phyloP scores from a whole-genome alignment of 2,113 vertebrate genomes.

The Chionodraco myersi region DNA sequence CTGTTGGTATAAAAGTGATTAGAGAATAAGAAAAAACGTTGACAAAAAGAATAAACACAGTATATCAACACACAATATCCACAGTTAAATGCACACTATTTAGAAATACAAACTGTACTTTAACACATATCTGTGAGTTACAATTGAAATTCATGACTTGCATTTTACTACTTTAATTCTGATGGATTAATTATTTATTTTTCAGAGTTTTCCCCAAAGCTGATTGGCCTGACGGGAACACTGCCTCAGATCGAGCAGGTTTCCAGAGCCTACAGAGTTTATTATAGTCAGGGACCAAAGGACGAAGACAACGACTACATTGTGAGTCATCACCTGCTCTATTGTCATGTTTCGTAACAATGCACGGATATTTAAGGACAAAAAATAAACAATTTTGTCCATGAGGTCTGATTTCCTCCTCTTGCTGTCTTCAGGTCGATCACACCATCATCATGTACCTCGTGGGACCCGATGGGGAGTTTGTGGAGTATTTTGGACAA shows the following conservation, averaged over 20 bases:
- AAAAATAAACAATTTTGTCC: background rate
- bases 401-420: background rate
- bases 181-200: background rate
- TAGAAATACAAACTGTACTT: background rate
- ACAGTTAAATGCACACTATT: background rate
- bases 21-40: too few species aligned
- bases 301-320: conserved; percentile 98
- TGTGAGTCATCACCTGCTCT: conserved; percentile 83
- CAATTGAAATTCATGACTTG: background rate
- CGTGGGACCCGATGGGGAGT: conserved; percentile 91
- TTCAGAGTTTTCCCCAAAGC: conserved; percentile 94
- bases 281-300: conserved; percentile 96
- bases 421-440: conserved; percentile 86
- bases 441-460: conserved; percentile 99
- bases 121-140: background rate
- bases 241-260: conserved; percentile 86
- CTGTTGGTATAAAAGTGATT: too few species aligned
- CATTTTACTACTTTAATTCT: background rate
- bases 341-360: background rate
- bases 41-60: too few species aligned
- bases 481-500: conserved; percentile 95
- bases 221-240: conserved; percentile 92
- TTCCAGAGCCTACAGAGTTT: conserved; percentile 92
- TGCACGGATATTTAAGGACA: background rate
- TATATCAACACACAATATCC: too few species aligned